Evolutionary conservation across 1,140 invertebrate species (phyloP).

Genomic region (Popillia japonica): DNA sequence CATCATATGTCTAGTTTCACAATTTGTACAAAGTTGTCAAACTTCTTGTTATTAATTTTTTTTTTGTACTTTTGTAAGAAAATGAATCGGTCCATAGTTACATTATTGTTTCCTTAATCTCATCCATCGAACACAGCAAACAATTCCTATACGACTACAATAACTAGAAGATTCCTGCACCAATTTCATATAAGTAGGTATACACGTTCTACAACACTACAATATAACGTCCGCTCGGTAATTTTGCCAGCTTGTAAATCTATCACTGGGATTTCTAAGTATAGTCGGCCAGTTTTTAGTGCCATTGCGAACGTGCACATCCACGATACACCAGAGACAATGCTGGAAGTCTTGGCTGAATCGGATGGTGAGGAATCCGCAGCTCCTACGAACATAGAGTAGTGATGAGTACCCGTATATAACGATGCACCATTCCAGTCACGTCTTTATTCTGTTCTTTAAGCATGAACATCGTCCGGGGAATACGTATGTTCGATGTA

Average conservation of each 20-base stretch:
- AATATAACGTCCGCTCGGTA: not conserved
- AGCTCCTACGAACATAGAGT: not conserved
- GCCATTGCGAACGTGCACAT: not conserved
- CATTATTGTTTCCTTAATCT: too few relatives aligned
- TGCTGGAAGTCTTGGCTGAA: slow-evolving; percentile 3
- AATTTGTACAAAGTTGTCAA: too few relatives aligned
- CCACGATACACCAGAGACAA: not conserved
- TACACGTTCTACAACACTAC: too few relatives aligned
- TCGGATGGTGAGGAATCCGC: not conserved
- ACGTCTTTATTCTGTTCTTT: slow-evolving; percentile 15
- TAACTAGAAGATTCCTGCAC: too few relatives aligned
- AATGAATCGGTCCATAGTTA: too few relatives aligned
- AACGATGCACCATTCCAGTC: not conserved
- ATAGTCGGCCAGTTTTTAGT: slow-evolving; percentile 9
- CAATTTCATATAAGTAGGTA: too few relatives aligned
- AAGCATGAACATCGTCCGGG: not conserved
- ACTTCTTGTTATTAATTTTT: too few relatives aligned
- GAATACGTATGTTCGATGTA: not conserved
- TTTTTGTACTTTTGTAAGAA: too few relatives aligned
- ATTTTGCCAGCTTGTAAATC: slow-evolving; percentile 15
- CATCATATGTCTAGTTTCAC: too few relatives aligned
- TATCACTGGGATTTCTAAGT: not conserved
- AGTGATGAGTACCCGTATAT: too few relatives aligned
- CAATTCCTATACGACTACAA: too few relatives aligned
- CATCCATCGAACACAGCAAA: too few relatives aligned